phyloP scores from a whole-genome alignment of 2,113 vertebrate genomes.

The Rhineura floridana region DNA sequence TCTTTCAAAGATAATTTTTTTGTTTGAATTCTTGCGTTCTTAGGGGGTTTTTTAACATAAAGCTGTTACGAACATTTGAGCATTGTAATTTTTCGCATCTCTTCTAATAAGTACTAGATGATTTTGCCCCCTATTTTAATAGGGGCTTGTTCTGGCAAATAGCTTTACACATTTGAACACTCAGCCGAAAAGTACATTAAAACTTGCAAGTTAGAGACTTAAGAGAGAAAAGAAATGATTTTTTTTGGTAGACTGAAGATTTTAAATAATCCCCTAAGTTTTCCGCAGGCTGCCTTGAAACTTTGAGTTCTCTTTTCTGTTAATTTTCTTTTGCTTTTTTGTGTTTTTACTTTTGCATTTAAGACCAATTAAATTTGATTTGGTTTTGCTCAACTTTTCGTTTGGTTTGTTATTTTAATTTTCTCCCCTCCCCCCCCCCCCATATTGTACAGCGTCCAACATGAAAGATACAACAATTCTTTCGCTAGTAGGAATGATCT shows the following conservation, averaged over 20 bases:
- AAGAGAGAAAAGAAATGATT: constrained; percentile 74
- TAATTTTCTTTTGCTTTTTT: constrained; percentile 89
- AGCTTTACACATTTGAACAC: constrained; percentile 78
- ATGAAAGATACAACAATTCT: constrained; percentile 48
- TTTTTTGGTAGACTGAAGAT: constrained; percentile 80
- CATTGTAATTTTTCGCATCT: constrained; percentile 81
- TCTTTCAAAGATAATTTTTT: constrained; percentile 63
- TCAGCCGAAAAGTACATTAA: constrained; percentile 81
- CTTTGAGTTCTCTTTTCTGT: constrained; percentile 85
- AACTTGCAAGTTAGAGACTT: constrained; percentile 80
- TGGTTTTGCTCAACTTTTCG: constrained; percentile 94
- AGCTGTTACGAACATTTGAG: constrained; percentile 81
- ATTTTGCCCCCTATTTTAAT: constrained; percentile 72
- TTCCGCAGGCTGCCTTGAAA: constrained; percentile 87
- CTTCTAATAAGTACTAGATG: constrained; percentile 78
- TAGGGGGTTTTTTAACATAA: constrained; percentile 69
- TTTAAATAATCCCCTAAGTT: constrained; percentile 80
- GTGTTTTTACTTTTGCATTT: constrained; percentile 92
- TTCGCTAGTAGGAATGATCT: constrained; percentile 36
- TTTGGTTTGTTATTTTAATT: constrained; percentile 91
- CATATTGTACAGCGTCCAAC: constrained; percentile 71
- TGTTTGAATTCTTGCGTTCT: constrained; percentile 61
- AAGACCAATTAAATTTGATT: constrained; percentile 98
- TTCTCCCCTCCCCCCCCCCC: constrained; percentile 75
- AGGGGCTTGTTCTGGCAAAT: constrained; percentile 76